Base-by-base conservation (phyloP, 2,888 invertebrate species). In the Pharmacophagus antenor region DNA sequence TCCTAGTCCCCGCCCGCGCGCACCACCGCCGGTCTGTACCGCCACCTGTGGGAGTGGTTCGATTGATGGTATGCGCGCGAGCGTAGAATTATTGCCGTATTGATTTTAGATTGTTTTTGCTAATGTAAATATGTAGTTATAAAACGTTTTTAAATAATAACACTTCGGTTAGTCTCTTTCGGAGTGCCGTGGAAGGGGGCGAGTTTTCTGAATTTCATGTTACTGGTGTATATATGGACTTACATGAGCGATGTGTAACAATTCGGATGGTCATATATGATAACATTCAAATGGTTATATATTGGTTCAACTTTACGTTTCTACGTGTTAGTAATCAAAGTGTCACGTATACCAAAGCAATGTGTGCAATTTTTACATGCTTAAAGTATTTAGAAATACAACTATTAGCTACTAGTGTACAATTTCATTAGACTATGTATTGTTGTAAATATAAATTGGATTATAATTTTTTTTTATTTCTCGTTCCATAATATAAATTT, bases 361-460 rank as follows among this genome's bases (percentile, higher is more conserved):
- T 77, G 87, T 88, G 90, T 91, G 90, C 90, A 91, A 91, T 91
- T 90, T 88, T 88, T 88, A 85, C 82, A 89, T 85, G 85, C 88
- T 89, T 88, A 83, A 67, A 84, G 80, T 85, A 85, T 71, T 77
- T 87, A 86, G 81, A 72, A 70, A 73, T 74, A 58, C 71, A 68
- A 67, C 65, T 58, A 63, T 58, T 75, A 78, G 67, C 71, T 69
- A 69, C 79, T 80, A 80, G 77, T 77, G 70, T 81, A 77, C 82
- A 85, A 74, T 70, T 71, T 15, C 73, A 70, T 69, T 72, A 65
- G 68, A 63, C 23, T 56, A 67, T 66, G 58, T 61, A 64, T 57
- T 64, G 63, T 62, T 76, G 70, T 73, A 71, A 70, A 72, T 73
- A 73, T 62, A 37, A 44, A 47, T 22, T 49, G 1, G 49, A 54